phyloP scores from a whole-genome alignment of 2,797 vertebrate species.

The Alfaro cultratus region DNA sequence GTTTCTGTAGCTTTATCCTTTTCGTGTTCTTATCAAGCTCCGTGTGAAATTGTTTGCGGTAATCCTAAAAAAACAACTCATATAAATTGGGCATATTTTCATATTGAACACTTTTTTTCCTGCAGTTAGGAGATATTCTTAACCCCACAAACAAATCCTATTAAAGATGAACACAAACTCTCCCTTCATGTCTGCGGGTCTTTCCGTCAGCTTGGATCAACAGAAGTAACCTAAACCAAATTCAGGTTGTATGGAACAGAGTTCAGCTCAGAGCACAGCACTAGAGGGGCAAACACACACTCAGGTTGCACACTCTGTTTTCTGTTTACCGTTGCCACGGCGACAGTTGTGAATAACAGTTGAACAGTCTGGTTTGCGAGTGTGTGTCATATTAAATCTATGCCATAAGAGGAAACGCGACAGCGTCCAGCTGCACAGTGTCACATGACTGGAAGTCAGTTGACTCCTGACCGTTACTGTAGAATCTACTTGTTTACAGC shows the following conservation, averaged over 20 bases:
- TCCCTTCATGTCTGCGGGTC: not conserved
- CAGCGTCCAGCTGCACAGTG: not conserved
- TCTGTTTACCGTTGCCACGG: conserved; percentile 10
- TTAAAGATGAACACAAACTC: not conserved
- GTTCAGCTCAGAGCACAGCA: not conserved
- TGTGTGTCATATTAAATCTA: not conserved
- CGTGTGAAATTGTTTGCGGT: not conserved
- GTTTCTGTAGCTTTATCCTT: not conserved
- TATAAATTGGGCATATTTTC: not conserved
- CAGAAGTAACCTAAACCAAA: not conserved
- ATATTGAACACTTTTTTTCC: not conserved
- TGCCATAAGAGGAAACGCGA: conserved; percentile 32
- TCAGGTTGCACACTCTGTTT: conserved; percentile 4
- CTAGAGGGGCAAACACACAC: not conserved
- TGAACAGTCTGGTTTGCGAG: not conserved
- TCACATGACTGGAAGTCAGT: conserved; percentile 23
- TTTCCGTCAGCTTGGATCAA: not conserved
- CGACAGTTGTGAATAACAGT: conserved; percentile 16
- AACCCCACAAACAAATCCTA: not conserved
- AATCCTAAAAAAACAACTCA: not conserved
- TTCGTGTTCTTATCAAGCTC: not conserved
- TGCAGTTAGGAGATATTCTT: not conserved
- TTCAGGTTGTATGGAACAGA: not conserved
- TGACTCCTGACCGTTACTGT: not conserved
- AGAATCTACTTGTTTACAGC: conserved; percentile 2